Evolutionary conservation across 2,888 invertebrate genomes (phyloP).

Genomic region (Lepidocyrtoides sp.): DNA sequence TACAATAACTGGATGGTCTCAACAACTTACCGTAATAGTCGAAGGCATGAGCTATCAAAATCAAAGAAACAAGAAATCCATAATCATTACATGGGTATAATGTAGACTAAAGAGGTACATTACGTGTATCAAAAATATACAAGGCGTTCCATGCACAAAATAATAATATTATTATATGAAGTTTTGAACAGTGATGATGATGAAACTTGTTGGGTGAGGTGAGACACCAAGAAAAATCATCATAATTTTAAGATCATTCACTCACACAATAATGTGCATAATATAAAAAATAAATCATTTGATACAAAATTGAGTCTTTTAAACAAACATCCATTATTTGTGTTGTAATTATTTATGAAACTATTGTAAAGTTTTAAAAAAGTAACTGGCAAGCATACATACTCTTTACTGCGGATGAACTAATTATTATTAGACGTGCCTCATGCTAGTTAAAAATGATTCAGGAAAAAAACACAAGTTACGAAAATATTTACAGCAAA

Average conservation of each 20-base stretch:
- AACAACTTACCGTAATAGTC: slow-evolving; percentile 99
- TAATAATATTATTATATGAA: too few relatives aligned
- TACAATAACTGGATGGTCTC: slow-evolving; percentile 25
- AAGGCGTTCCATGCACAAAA: slow-evolving; percentile 52
- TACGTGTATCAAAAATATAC: neutral
- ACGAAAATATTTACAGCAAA: neutral
- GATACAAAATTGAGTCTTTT: too few relatives aligned
- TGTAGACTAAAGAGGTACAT: slow-evolving; percentile 61
- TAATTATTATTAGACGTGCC: neutral
- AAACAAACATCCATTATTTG: too few relatives aligned
- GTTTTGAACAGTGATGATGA: neutral
- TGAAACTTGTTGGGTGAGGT: too few relatives aligned
- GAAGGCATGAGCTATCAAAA: slow-evolving; percentile 95
- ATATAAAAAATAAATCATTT: too few relatives aligned
- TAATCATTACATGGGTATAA: slow-evolving; percentile 74
- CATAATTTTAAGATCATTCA: neutral
- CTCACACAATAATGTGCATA: too few relatives aligned
- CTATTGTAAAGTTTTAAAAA: too few relatives aligned
- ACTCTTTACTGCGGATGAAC: neutral
- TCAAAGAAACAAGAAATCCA: slow-evolving; percentile 86
- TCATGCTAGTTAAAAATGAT: neutral
- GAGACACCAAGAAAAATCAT: neutral
- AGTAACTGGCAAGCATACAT: neutral
- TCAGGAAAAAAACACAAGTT: neutral
- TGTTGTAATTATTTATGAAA: too few relatives aligned